These are phyloP conservation scores for Neuroscelio doddi DNA, from an alignment of 2,888 invertebrate species.

Conservation along the genomic window DNA sequence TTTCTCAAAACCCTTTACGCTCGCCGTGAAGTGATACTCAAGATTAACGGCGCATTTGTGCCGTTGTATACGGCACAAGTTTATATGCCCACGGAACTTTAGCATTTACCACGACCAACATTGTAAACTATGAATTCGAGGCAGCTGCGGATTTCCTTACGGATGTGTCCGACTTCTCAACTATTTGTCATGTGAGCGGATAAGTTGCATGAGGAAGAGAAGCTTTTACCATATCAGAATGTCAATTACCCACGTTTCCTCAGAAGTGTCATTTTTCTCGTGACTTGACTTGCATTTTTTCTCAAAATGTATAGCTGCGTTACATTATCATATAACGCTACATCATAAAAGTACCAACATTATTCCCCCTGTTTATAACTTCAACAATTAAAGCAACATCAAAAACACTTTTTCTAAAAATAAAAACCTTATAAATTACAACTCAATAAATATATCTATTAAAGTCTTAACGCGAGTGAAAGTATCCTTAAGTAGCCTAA, in stretches of 20 bases:
- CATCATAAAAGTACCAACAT: too few species aligned
- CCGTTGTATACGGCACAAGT: conserved; percentile 18
- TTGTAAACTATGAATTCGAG: conserved; percentile 9
- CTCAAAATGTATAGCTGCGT: conserved; percentile 11
- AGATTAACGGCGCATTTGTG: conserved; percentile 33
- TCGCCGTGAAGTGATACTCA: conserved; percentile 25
- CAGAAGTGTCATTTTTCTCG: conserved; percentile 29
- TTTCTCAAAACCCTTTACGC: conserved; percentile 27
- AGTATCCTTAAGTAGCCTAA: too few species aligned
- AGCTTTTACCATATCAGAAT: conserved; percentile 38
- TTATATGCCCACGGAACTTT: conserved; percentile 25
- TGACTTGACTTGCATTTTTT: conserved; percentile 19
- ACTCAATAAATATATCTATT: too few species aligned
- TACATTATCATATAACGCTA: not conserved
- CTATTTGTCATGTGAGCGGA: conserved; percentile 26
- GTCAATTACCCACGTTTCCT: conserved; percentile 37
- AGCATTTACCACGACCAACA: conserved; percentile 11
- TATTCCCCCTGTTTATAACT: too few species aligned
- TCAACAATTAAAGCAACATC: too few species aligned
- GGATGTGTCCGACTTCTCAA: conserved; percentile 34
- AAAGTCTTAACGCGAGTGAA: too few species aligned
- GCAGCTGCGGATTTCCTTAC: conserved; percentile 26
- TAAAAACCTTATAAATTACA: too few species aligned
- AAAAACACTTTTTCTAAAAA: too few species aligned
- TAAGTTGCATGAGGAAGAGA: conserved; percentile 5